Conservation (phyloP, 2,113 vertebrate genomes). For the Sceloporus tristichus region DNA sequence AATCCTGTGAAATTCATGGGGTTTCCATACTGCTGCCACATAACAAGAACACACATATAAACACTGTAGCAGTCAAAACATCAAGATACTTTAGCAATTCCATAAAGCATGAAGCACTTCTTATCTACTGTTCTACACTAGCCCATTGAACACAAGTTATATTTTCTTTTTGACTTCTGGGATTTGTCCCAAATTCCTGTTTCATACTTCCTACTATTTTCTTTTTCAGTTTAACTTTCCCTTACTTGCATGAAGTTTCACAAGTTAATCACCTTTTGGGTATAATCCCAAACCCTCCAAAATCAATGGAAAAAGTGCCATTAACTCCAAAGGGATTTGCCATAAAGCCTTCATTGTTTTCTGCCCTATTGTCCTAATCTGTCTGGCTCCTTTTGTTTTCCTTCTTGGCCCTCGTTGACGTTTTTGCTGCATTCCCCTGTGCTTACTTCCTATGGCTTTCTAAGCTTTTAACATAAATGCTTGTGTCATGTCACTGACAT, state of each 20-base stretch:
- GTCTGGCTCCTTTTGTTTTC: conserved; percentile 32
- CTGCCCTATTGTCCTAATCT: conserved; percentile 33
- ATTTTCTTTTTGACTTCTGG: background rate
- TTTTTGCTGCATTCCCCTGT: background rate
- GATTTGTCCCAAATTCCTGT: conserved; percentile 14
- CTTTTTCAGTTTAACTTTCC: background rate
- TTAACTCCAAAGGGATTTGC: conserved; percentile 21
- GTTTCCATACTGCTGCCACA: too few relatives aligned
- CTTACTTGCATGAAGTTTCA: conserved; percentile 16
- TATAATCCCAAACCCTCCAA: conserved; percentile 19
- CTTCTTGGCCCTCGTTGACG: conserved; percentile 6
- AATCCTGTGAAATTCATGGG: too few relatives aligned
- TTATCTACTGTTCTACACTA: background rate
- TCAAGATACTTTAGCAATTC: background rate
- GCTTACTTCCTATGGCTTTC: background rate
- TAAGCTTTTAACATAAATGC: background rate
- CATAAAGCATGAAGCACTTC: background rate
- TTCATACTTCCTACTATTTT: background rate
- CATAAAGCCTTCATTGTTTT: conserved; percentile 35
- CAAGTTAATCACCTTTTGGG: conserved; percentile 21
- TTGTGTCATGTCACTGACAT: background rate
- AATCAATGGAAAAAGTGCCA: conserved; percentile 30
- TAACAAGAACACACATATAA: background rate
- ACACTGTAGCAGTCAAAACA: background rate
- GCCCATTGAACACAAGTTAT: background rate